A percentile compares a stretch with the other conserved stretches of the same genome.
Conservation (phyloP, 2,113 vertebrate species). For the Carlito syrichta region DNA sequence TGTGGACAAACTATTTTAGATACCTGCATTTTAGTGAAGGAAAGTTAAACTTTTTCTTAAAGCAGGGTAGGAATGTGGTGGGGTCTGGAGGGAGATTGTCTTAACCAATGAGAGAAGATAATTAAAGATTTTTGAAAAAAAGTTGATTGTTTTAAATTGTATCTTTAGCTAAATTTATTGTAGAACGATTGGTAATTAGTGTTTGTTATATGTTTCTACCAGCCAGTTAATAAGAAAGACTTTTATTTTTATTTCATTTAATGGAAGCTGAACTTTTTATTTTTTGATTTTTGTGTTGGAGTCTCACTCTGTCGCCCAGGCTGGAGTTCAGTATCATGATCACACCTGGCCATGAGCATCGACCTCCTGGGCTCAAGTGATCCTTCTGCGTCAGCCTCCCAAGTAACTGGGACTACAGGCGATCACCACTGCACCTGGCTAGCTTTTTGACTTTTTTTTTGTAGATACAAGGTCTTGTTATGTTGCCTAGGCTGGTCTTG, state of each 20-base stretch:
- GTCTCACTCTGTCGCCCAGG: too few species aligned
- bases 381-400: too few species aligned
- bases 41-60: constrained; percentile 51
- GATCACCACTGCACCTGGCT: too few species aligned
- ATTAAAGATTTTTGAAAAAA: constrained; percentile 25
- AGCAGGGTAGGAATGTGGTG: background rate
- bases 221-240: background rate
- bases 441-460: too few species aligned
- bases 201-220: constrained; percentile 16
- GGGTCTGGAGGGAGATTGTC: background rate
- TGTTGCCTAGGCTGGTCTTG: too few species aligned
- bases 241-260: constrained; percentile 29
- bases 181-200: background rate
- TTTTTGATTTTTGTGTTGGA: too few species aligned
- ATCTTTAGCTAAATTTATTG: background rate
- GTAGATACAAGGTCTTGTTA: too few species aligned
- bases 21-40: constrained; percentile 49
- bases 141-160: background rate
- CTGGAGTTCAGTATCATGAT: too few species aligned
- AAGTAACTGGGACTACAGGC: too few species aligned
- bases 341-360: too few species aligned
- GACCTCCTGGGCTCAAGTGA: too few species aligned
- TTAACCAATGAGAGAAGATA: constrained; percentile 2
- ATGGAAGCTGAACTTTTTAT: constrained; percentile 12
- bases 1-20: constrained; percentile 31